These are phyloP conservation scores for Ophonus ardosiacus DNA, from an alignment of 2,888 invertebrate genomes.

Conservation along the genomic window DNA sequence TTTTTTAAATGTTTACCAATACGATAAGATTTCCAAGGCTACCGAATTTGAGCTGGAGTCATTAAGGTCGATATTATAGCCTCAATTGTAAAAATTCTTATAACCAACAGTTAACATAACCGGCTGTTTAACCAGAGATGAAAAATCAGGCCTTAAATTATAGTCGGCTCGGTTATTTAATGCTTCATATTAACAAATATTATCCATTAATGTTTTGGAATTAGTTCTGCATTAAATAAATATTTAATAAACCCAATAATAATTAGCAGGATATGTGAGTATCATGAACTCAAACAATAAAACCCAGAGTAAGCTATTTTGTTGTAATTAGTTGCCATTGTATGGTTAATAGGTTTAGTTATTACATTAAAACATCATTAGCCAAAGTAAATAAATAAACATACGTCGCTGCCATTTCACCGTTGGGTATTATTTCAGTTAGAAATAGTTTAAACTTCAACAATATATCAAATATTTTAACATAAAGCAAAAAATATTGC, in stretches of 20 bases:
- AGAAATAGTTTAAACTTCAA: background rate
- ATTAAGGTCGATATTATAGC: too few species aligned
- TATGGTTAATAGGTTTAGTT: background rate
- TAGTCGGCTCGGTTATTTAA: too few species aligned
- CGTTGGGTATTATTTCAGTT: background rate
- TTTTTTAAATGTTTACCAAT: too few species aligned
- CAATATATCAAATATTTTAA: background rate
- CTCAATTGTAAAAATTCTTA: too few species aligned
- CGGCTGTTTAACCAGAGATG: too few species aligned
- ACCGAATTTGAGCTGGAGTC: too few species aligned
- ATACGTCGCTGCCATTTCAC: background rate
- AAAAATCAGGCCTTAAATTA: too few species aligned
- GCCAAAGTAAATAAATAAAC: background rate
- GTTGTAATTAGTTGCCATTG: background rate
- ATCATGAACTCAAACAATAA: background rate
- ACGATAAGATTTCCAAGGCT: too few species aligned
- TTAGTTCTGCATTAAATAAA: background rate
- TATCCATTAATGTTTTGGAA: background rate
- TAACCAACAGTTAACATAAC: too few species aligned
- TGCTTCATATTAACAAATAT: too few species aligned
- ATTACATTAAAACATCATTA: background rate
- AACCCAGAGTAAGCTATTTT: background rate
- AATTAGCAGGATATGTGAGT: background rate
- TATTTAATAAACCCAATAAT: background rate
- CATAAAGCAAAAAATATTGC: background rate